Evolutionary conservation across 2,113 vertebrate species (phyloP).

Genomic region (Thamnaconus septentrionalis): DNA sequence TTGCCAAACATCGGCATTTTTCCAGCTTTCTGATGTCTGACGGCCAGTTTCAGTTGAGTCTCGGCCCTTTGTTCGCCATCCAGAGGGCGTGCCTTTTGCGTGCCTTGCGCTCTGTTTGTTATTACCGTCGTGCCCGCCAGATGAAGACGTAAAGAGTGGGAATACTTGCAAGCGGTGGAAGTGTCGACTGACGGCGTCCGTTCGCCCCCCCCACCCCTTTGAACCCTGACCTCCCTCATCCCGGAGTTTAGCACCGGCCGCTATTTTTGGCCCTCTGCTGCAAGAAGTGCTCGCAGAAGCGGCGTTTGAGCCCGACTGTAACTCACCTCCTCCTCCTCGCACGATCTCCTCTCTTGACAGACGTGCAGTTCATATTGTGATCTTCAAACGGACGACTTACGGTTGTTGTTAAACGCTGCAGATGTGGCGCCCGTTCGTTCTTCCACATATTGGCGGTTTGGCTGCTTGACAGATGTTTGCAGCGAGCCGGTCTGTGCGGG

Average conservation of each 20-base stretch:
- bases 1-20: slow-evolving; percentile 49
- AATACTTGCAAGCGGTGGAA: slow-evolving; percentile 35
- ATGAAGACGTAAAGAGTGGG: slow-evolving; percentile 58
- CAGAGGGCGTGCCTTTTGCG: slow-evolving; percentile 46
- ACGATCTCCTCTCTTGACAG: slow-evolving; percentile 10
- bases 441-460: slow-evolving; percentile 29
- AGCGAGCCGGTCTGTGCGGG: slow-evolving; percentile 14
- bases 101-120: slow-evolving; percentile 48
- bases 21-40: slow-evolving; percentile 36
- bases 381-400: slow-evolving; percentile 59
- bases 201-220: slow-evolving; percentile 48
- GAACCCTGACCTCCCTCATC: slow-evolving; percentile 44
- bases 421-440: slow-evolving; percentile 55
- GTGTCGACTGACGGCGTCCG: slow-evolving; percentile 48
- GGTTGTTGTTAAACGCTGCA: slow-evolving; percentile 44
- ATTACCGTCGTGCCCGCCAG: slow-evolving; percentile 48
- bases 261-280: slow-evolving; percentile 14
- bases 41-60: slow-evolving; percentile 25
- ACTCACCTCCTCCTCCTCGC: no score
- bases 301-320: no score
- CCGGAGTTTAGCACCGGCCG: slow-evolving; percentile 35
- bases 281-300: slow-evolving; percentile 31
- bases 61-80: slow-evolving; percentile 40
- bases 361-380: slow-evolving; percentile 52
- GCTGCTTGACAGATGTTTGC: slow-evolving; percentile 57